phyloP scores from a whole-genome alignment of 2,888 invertebrate genomes.

The Agonopterix subpropinquella region DNA sequence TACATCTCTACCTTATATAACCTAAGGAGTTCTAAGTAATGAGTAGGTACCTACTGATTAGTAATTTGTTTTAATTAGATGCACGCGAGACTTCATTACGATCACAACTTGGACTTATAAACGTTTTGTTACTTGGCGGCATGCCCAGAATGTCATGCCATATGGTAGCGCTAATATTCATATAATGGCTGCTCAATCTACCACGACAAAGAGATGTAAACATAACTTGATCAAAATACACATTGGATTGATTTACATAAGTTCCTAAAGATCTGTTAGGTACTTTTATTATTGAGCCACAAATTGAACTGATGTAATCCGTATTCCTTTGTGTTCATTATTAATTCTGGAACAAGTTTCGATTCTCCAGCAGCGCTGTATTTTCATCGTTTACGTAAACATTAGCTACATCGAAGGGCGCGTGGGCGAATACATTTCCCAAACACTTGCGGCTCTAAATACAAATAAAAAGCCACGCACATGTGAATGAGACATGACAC shows the following conservation, averaged over 20 bases:
- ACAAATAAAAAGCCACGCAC: slow-evolving; percentile 4
- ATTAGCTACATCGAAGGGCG: slow-evolving; percentile 9
- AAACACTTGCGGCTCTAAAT: slow-evolving; percentile 3
- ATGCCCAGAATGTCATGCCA: slow-evolving; percentile 9
- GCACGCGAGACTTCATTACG: not conserved
- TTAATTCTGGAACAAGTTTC: slow-evolving; percentile 4
- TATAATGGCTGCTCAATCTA: not conserved
- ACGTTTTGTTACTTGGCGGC: slow-evolving; percentile 8
- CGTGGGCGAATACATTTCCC: slow-evolving; percentile 5
- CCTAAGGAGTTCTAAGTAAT: no score
- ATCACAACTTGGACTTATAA: slow-evolving; percentile 8
- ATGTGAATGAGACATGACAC: slow-evolving; percentile 8
- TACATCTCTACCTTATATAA: no score
- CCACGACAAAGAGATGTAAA: not conserved
- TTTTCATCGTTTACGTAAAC: slow-evolving; percentile 15
- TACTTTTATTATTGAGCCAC: no score
- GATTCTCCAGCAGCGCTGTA: slow-evolving; percentile 12
- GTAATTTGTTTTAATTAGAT: no score
- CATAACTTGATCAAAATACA: not conserved
- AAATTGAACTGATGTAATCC: no score
- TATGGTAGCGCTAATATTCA: slow-evolving; percentile 2
- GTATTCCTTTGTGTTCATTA: not conserved
- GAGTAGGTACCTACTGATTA: no score
- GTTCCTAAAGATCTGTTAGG: no score
- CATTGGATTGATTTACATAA: no score